Evolutionary conservation across 2,888 invertebrate genomes (phyloP).

Genomic region (Sminthurides aquaticus): DNA sequence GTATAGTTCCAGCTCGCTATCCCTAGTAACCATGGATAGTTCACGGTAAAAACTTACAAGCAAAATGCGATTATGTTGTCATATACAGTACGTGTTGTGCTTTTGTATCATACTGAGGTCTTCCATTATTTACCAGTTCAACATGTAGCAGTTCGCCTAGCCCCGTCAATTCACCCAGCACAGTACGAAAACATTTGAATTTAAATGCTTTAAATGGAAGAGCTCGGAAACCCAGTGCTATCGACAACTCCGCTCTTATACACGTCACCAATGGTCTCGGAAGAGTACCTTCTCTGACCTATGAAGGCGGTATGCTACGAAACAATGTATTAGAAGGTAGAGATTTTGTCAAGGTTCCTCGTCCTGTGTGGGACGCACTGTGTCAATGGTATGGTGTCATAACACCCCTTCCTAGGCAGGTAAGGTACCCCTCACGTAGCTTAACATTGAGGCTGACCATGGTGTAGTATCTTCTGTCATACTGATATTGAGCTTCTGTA

Average conservation of each 20-base stretch:
- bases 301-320: conserved; percentile 77
- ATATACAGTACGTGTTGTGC: not conserved
- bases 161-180: conserved; percentile 41
- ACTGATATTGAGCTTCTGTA: not conserved
- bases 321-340: conserved; percentile 55
- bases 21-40: conserved; percentile 42
- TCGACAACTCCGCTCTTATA: conserved; percentile 67
- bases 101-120: no score
- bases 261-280: conserved; percentile 3
- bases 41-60: conserved; percentile 31
- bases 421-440: conserved; percentile 43
- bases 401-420: conserved; percentile 71
- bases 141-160: conserved; percentile 39
- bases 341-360: conserved; percentile 80
- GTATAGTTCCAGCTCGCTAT: conserved; percentile 40
- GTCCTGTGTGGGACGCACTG: conserved; percentile 77
- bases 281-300: conserved; percentile 63
- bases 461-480: not conserved
- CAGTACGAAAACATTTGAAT: conserved; percentile 35
- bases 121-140: no score
- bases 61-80: not conserved
- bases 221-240: conserved; percentile 57
- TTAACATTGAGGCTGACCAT: not conserved
- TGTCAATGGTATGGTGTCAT: conserved; percentile 76
- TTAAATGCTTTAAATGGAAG: conserved; percentile 23